Evolutionary conservation across 2,113 vertebrate genomes (phyloP), one percentile per base, ranked within the genome.

Genomic region (Camelus bactrianus): DNA sequence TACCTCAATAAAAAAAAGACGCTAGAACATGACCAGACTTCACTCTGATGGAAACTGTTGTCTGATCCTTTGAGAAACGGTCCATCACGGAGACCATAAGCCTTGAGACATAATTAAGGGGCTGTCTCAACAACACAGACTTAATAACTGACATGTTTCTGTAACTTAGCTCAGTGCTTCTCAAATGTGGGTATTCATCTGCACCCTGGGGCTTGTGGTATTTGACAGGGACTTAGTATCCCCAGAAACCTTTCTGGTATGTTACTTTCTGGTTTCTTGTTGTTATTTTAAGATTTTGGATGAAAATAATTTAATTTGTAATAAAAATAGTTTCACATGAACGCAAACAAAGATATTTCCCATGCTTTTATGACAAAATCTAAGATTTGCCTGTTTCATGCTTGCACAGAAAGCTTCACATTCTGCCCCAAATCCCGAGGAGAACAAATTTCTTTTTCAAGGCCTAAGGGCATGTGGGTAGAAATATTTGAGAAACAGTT

Each of bases 261-360:
- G 38, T 89, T 4, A 30, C 38, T 12, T 77, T 92, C 38, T 42
- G 38, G 38, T 42, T 42, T 42, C 38, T 42, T 42, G 38, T 5
- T 42, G 38, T 42, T 17, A 95, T 10, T 50, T 42, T 77, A 79
- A 76, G 4, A 82, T 46, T 96, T 73, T 73, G 6, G 48, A 62
- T 48, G 69, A 88, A 83, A 77, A 75, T 42, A 58, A 48, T 62
- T 73, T 82, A 38, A 13, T 75, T 88, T 52, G 1, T 64, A 85
- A 87, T 14, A 11, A 79, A 67, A 83, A 52, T 94, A 46, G 32
- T 85, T 94, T 76, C 73, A 81, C 4, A 67, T n/a, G 76, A 85
- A 91, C 60, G 64, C 3, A 69, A 94, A n/a, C 3, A 95, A 77
- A 10, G 48, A 92, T 79, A 79, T 83, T 54, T 22, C 10, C 13